These are phyloP conservation scores for Arbacia lixula DNA, from an alignment of 53 echinoderm and acorn worm genomes.

Conservation along the genomic window DNA sequence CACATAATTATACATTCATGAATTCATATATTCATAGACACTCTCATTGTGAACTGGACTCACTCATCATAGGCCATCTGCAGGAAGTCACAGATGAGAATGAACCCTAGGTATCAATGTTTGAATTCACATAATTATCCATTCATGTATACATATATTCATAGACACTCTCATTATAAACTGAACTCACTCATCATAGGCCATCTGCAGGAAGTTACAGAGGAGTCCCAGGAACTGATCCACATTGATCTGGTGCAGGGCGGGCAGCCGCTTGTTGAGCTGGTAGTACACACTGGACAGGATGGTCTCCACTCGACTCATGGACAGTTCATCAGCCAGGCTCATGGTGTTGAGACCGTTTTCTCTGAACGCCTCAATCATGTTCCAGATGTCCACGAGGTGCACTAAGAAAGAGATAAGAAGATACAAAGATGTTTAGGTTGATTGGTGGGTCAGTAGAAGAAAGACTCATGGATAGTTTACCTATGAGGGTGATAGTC, in stretches of 20 bases:
- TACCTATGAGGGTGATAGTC: conserved; percentile 65
- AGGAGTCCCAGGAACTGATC: conserved; percentile 87
- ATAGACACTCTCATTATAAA: neutral
- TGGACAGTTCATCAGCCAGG: conserved; percentile 77
- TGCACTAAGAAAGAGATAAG: conserved; percentile 69
- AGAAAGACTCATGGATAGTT: conserved; percentile 65
- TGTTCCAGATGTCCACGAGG: conserved; percentile 98
- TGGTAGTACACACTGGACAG: conserved; percentile 96
- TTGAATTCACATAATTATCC: neutral
- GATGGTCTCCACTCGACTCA: conserved; percentile 77
- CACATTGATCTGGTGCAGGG: conserved; percentile 94
- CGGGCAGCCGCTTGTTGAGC: conserved; percentile 94
- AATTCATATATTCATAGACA: neutral
- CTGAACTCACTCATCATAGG: conserved; percentile 90
- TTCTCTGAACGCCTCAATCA: conserved; percentile 96
- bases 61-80: too few relatives aligned
- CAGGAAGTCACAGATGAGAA: neutral
- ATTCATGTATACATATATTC: neutral
- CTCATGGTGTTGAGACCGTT: conserved; percentile 96
- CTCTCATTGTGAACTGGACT: too few relatives aligned
- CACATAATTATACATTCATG: neutral
- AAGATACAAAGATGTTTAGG: conserved; percentile 60
- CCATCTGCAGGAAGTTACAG: conserved; percentile 88
- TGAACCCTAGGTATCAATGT: too few relatives aligned
- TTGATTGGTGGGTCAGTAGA: conserved; percentile 76